phyloP scores from a whole-genome alignment of 2,888 invertebrate species.

The Neoascia interrupta region DNA sequence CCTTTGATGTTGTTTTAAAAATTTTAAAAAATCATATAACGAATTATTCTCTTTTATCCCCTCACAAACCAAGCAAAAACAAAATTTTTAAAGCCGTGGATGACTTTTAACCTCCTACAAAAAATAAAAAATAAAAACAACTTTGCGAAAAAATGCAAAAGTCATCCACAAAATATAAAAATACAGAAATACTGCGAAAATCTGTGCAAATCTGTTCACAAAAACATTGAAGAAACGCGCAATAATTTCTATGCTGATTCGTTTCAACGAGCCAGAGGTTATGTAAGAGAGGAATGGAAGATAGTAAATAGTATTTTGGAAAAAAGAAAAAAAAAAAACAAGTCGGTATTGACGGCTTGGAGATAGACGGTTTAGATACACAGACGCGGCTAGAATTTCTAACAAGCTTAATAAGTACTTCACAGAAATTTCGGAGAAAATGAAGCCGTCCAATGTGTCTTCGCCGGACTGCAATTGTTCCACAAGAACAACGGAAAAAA shows the following conservation, averaged over 20 bases:
- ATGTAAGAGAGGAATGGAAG: too few species aligned
- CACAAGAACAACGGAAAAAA: too few species aligned
- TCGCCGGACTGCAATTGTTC: too few species aligned
- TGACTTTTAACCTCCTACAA: background rate
- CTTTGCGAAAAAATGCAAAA: conserved; percentile 1
- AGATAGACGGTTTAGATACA: background rate
- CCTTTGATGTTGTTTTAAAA: background rate
- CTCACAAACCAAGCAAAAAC: background rate
- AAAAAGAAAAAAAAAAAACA: background rate
- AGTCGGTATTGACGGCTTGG: background rate
- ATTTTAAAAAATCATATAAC: conserved; percentile 8
- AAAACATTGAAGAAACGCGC: too few species aligned
- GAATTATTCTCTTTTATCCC: conserved; percentile 1
- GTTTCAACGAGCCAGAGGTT: background rate
- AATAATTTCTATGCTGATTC: background rate
- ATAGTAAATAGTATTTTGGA: background rate
- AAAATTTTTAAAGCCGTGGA: conserved; percentile 7
- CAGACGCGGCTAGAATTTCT: too few species aligned
- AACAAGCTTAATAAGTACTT: too few species aligned
- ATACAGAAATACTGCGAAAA: background rate
- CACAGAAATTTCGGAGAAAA: too few species aligned
- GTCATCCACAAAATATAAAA: background rate
- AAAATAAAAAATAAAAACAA: conserved; percentile 7
- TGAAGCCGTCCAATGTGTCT: too few species aligned
- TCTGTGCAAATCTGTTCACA: background rate